phyloP scores from a whole-genome alignment of 2,797 vertebrate species.

The Onychomys arenicola region DNA sequence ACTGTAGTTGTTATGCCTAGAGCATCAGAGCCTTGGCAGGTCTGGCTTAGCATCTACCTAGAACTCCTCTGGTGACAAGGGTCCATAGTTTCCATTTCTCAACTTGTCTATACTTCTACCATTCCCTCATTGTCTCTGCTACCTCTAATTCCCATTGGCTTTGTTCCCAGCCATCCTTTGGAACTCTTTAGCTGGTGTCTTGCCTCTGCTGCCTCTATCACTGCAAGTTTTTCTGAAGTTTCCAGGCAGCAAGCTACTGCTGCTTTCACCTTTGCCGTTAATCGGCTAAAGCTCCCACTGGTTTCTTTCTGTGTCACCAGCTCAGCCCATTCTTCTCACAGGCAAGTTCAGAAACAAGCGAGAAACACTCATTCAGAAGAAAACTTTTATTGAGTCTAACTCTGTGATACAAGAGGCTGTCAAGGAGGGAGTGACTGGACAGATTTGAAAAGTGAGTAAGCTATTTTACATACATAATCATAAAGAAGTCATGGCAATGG shows the following conservation, averaged over 20 bases:
- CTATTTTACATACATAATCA: background rate
- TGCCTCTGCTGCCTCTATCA: no score
- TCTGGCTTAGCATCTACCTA: background rate
- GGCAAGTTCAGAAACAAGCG: no score
- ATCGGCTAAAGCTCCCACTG: background rate
- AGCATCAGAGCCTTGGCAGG: background rate
- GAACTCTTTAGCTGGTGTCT: background rate
- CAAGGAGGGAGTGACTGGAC: background rate
- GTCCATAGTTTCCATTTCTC: background rate
- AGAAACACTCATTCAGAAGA: background rate
- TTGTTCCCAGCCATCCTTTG: background rate
- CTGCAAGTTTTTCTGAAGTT: background rate
- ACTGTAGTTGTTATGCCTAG: background rate
- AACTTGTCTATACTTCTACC: background rate
- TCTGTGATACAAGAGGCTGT: background rate
- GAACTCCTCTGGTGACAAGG: background rate
- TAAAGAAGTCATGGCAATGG: background rate
- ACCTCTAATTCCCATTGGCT: background rate
- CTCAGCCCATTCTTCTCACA: background rate
- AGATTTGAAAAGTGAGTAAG: background rate
- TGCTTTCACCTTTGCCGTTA: background rate
- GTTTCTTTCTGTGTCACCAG: background rate
- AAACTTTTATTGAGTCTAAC: background rate
- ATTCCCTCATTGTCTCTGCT: background rate
- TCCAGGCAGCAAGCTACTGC: background rate